These are phyloP conservation scores for Drosophila falleni DNA, from an alignment of 2,888 invertebrate genomes.

Conservation along the genomic window DNA sequence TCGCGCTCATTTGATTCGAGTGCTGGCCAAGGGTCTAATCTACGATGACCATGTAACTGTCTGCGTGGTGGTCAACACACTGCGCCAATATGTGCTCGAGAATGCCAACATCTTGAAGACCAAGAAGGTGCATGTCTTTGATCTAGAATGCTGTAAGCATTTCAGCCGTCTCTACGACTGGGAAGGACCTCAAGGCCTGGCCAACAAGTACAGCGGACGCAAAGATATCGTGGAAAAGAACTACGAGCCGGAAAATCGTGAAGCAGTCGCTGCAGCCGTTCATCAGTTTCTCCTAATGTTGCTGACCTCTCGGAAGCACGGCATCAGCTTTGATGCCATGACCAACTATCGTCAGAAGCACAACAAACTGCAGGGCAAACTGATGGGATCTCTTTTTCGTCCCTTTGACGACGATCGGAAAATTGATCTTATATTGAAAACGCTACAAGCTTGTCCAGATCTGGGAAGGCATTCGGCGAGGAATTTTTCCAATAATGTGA, in stretches of 20 bases:
- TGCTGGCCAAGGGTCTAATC: constrained; percentile 88
- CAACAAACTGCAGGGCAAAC: constrained; percentile 80
- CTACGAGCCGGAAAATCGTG: constrained; percentile 82
- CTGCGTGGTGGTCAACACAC: constrained; percentile 88
- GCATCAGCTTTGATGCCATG: constrained; percentile 91
- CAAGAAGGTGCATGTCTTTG: constrained; percentile 90
- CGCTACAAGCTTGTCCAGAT: constrained; percentile 90
- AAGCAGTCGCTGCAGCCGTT: constrained; percentile 87
- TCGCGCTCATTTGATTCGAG: constrained; percentile 88
- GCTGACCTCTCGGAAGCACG: constrained; percentile 91
- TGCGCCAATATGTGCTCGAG: constrained; percentile 90
- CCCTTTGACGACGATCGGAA: constrained; percentile 90
- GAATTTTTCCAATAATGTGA: constrained; percentile 88
- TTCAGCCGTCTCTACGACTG: constrained; percentile 90
- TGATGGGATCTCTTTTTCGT: constrained; percentile 88
- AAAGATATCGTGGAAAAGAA: not conserved
- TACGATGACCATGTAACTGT: constrained; percentile 90
- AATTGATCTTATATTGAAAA: constrained; percentile 88
- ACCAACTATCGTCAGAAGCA: constrained; percentile 83
- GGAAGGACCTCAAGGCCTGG: constrained; percentile 88
- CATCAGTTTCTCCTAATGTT: constrained; percentile 91
- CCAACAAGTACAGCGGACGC: constrained; percentile 81
- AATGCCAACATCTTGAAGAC: constrained; percentile 90
- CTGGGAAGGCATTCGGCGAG: constrained; percentile 88
- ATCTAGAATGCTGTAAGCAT: constrained; percentile 88